Evolutionary conservation across 2,113 vertebrate genomes (phyloP).

Genomic region (Xenopus tropicalis): UCB_Xtro_10.0 CM004446.2:19602501-19603000

Average conservation of each 20-base stretch:
- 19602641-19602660: constrained; percentile 16
- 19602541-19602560: background rate
- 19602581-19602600: constrained; percentile 24
- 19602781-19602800: background rate
- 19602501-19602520: background rate
- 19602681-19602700: constrained; percentile 22
- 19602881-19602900: background rate
- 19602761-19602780: constrained; percentile 37
- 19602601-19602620: constrained; percentile 21
- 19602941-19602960: too few relatives aligned
- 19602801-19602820: background rate
- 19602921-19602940: too few relatives aligned
- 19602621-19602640: constrained; percentile 26
- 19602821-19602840: background rate
- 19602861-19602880: background rate
- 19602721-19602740: constrained; percentile 25
- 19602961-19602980: too few relatives aligned
- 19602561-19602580: constrained; percentile 9
- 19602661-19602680: constrained; percentile 30
- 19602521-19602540: too few relatives aligned
- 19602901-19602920: too few relatives aligned
- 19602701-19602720: background rate
- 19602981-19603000: too few relatives aligned
- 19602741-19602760: constrained; percentile 14
- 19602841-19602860: background rate